phyloP scores from a whole-genome alignment of 2,113 vertebrate genomes.

The Zosterops japonicus region DNA sequence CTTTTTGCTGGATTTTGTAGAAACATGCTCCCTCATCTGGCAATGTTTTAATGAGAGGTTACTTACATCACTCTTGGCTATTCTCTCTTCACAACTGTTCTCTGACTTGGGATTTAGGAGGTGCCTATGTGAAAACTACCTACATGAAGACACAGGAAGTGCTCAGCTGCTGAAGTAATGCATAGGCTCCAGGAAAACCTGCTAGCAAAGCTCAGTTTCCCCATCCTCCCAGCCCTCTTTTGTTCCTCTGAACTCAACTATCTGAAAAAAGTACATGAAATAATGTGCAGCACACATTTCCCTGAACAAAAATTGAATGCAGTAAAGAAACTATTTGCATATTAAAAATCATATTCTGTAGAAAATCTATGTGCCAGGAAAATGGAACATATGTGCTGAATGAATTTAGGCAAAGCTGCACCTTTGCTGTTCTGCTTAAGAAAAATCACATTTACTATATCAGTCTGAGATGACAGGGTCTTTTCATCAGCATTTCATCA shows the following conservation, averaged over 20 bases:
- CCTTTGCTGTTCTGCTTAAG: not conserved
- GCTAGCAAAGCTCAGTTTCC: not conserved
- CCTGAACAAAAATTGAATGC: not conserved
- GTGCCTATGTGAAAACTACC: not conserved
- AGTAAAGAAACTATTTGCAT: not conserved
- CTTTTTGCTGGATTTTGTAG: not conserved
- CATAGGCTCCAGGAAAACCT: not conserved
- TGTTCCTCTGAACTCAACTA: not conserved
- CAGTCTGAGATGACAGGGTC: not conserved
- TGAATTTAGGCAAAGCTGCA: not conserved
- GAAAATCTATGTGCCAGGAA: not conserved
- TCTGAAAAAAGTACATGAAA: not conserved
- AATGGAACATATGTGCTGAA: not conserved
- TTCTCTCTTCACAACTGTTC: not conserved
- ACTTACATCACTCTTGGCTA: not conserved
- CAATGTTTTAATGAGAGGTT: not conserved
- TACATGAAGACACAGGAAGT: accelerated
- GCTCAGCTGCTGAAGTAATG: not conserved
- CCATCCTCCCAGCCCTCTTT: not conserved
- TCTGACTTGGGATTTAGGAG: not conserved
- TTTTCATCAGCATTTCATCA: not conserved
- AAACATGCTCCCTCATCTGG: not conserved
- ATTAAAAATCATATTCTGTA: not conserved
- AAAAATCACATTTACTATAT: not conserved
- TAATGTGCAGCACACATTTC: not conserved